Evolutionary conservation across 2,888 invertebrate genomes (phyloP).

Genomic region (Brachyptera putata): DNA sequence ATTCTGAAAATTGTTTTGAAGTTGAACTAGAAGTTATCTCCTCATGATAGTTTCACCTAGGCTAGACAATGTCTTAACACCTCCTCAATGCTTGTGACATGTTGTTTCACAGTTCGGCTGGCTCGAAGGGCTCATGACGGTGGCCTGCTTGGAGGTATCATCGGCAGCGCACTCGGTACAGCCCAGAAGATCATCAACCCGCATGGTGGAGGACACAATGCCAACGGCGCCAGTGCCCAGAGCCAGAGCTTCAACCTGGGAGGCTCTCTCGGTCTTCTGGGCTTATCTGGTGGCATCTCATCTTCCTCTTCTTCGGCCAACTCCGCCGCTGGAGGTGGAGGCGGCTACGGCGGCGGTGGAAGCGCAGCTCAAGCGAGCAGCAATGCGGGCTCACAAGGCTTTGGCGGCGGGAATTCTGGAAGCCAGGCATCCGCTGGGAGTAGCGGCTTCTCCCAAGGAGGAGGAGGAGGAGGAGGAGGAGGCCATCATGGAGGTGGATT

Average conservation of each 20-base stretch:
- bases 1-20: too few relatives aligned
- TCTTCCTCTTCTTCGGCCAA: not conserved
- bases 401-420: not conserved
- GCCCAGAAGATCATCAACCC: conserved; percentile 12
- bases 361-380: not conserved
- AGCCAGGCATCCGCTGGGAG: not conserved
- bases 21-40: too few relatives aligned
- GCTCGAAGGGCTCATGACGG: not conserved
- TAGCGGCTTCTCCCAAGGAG: not conserved
- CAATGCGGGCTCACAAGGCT: not conserved
- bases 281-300: not conserved
- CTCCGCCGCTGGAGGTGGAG: not conserved
- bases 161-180: not conserved
- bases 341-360: not conserved
- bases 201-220: not conserved
- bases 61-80: too few relatives aligned
- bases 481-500: not conserved
- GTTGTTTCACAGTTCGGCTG: not conserved
- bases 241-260: conserved; percentile 5
- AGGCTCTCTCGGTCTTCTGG: not conserved
- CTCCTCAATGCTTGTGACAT: too few relatives aligned
- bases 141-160: not conserved
- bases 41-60: too few relatives aligned
- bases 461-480: not conserved
- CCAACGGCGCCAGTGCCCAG: conserved; percentile 1